phyloP scores from a whole-genome alignment of 2,113 vertebrate genomes.

The Percina caprodes region DNA sequence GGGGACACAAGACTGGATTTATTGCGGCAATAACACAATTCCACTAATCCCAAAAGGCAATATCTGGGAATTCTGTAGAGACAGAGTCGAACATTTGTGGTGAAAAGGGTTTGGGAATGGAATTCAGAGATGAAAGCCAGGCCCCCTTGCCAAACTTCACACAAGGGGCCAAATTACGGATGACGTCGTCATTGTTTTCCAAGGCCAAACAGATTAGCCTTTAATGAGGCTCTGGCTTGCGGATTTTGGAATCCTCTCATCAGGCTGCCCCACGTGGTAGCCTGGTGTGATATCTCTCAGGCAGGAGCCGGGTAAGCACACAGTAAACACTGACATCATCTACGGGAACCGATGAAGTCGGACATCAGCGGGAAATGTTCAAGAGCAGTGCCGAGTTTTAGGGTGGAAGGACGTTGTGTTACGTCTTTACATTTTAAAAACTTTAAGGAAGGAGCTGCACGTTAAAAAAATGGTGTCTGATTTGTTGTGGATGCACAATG shows the following conservation, averaged over 20 bases:
- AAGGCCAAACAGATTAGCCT: slow-evolving; percentile 73
- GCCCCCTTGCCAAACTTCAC: slow-evolving; percentile 55
- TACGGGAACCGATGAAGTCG: slow-evolving; percentile 50
- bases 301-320: slow-evolving; percentile 73
- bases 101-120: slow-evolving; percentile 35
- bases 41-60: slow-evolving; percentile 48
- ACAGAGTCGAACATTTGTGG: slow-evolving; percentile 39
- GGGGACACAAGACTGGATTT: slow-evolving; percentile 37
- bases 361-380: slow-evolving; percentile 61
- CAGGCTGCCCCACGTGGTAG: slow-evolving; percentile 55
- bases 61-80: slow-evolving; percentile 52
- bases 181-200: slow-evolving; percentile 75
- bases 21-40: slow-evolving; percentile 51
- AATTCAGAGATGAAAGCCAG: slow-evolving; percentile 68
- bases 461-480: not conserved
- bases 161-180: slow-evolving; percentile 69
- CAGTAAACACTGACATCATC: slow-evolving; percentile 79
- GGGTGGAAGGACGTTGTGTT: not conserved
- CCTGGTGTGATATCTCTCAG: slow-evolving; percentile 76
- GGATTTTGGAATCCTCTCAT: slow-evolving; percentile 51
- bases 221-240: slow-evolving; percentile 57
- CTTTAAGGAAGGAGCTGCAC: not conserved
- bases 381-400: slow-evolving; percentile 1
- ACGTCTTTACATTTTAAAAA: not conserved
- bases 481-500: too few relatives aligned